phyloP scores from a whole-genome alignment of 2,888 invertebrate species.

The Troilus luridus region DNA sequence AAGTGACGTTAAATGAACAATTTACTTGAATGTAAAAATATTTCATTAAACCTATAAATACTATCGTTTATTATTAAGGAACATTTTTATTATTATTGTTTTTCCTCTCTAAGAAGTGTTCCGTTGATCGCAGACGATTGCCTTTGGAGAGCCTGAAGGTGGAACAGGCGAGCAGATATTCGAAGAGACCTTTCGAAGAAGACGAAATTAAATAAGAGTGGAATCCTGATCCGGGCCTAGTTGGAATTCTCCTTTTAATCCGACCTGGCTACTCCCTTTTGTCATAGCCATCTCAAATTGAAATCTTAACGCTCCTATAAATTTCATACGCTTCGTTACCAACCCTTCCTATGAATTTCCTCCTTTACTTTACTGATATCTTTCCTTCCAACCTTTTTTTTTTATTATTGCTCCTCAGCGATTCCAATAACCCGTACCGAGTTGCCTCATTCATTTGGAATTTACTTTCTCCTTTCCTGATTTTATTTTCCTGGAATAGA shows the following conservation, averaged over 20 bases:
- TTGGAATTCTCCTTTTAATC: slow-evolving; percentile 51
- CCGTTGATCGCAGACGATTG: neutral
- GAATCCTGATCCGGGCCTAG: neutral
- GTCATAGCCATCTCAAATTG: slow-evolving; percentile 60
- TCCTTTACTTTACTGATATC: slow-evolving; percentile 35
- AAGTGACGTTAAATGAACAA: no score
- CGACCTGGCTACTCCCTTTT: slow-evolving; percentile 42
- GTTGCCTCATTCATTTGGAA: neutral
- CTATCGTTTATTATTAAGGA: no score
- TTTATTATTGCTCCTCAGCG: neutral
- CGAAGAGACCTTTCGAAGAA: neutral
- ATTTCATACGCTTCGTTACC: slow-evolving; percentile 51
- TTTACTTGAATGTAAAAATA: no score
- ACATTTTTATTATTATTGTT: no score
- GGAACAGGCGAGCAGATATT: neutral
- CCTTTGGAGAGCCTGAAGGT: neutral
- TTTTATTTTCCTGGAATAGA: neutral
- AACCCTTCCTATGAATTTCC: slow-evolving; percentile 33
- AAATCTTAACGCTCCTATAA: slow-evolving; percentile 59
- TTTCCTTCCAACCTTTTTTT: slow-evolving; percentile 35
- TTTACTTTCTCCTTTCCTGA: neutral
- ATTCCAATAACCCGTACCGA: neutral
- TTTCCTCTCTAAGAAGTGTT: neutral
- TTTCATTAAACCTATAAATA: no score
- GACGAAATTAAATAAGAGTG: neutral